Percentiles rank a stretch among this genome's conserved stretches.
These are phyloP conservation scores for Sylvicola fuscatus DNA, from an alignment of 2,888 invertebrate species.

Conservation along the genomic window DNA sequence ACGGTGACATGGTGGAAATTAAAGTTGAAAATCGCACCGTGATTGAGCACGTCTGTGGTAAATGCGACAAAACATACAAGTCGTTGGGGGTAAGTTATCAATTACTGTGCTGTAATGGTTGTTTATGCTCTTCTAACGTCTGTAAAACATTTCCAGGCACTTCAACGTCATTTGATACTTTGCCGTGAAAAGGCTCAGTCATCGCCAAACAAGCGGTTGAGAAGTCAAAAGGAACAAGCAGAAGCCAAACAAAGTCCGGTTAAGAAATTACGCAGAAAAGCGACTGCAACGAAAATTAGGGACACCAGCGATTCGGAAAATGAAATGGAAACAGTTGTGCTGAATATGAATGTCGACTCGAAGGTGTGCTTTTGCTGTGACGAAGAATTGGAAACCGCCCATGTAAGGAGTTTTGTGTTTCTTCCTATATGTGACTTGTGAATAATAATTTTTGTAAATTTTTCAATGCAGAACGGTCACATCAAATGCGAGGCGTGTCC, in stretches of 20 bases:
- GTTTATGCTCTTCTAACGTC: not conserved
- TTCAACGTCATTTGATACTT: conserved; percentile 3
- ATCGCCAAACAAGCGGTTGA: not conserved
- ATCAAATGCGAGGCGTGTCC: conserved; percentile 37
- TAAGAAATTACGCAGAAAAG: not conserved
- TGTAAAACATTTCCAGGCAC: conserved; percentile 2
- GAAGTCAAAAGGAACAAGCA: not conserved
- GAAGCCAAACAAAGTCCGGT: not conserved
- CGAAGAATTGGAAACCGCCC: conserved; percentile 23
- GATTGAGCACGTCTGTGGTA: conserved; percentile 23
- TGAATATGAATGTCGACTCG: conserved; percentile 7
- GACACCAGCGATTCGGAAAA: too few species aligned
- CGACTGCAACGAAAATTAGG: too few species aligned
- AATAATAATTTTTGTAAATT: not conserved
- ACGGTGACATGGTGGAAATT: not conserved
- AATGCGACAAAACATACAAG: conserved; percentile 19
- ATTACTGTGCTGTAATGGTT: too few species aligned
- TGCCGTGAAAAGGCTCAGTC: conserved; percentile 1
- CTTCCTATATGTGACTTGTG: not conserved
- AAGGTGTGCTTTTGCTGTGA: conserved; percentile 24
- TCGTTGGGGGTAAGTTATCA: conserved; percentile 4
- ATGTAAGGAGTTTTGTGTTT: conserved; percentile 15
- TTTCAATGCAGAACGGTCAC: conserved; percentile 19
- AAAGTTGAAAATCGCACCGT: too few species aligned
- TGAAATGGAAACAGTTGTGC: conserved; percentile 19